Base-by-base conservation (phyloP, 2,888 invertebrate genomes). In the Nysson spinosus region DNA sequence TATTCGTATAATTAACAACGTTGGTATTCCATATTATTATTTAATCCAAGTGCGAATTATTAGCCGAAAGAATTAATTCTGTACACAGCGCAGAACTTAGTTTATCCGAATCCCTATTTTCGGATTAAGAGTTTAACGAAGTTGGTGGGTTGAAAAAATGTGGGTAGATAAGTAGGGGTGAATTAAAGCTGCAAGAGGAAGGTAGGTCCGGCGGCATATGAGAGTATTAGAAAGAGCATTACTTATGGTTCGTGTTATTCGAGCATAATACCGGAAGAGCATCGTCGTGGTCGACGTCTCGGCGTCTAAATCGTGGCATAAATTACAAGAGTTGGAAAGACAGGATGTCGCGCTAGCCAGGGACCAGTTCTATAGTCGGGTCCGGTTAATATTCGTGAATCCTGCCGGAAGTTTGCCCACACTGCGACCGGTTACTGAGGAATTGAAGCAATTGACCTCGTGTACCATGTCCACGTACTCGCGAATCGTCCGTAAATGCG, bases 381-480 rank as follows among this genome's bases (percentile, higher is more conserved):
- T 19, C 46, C 54, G 58, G 43, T 69, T 69, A 73, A 71, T 63
- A 73, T 74, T 71, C 61, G 68, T 64, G 63, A 73, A 69, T 75
- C 66, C 56, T 75, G 63, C 71, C 73, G 74, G 74, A 75, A 75
- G 73, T 73, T 70, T 73, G 74, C 74, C 74, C 73, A 75, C 74
- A 73, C 71, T 56, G 64, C 56, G 52, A 43, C 69, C 61, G 65
- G 57, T 40, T 51, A 44, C 55, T 40, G 56, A 42, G 47, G 47
- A 75, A 73, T 75, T 73, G 71, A 75, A 75, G 73, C 70, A 75
- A 75, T 75, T 75, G 74, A 73, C 71, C 65, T 61, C 73, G 71
- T 30, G 57, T 42, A 63, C 32, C n/a, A 37, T 47, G 54, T 12
- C 19, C 46, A n/a, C 35, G 43, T 60, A 19, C 57, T 55, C 32